These are phyloP conservation scores for Harlomillsia oculata DNA, from an alignment of 1,140 invertebrate species.

Conservation along the genomic window DNA sequence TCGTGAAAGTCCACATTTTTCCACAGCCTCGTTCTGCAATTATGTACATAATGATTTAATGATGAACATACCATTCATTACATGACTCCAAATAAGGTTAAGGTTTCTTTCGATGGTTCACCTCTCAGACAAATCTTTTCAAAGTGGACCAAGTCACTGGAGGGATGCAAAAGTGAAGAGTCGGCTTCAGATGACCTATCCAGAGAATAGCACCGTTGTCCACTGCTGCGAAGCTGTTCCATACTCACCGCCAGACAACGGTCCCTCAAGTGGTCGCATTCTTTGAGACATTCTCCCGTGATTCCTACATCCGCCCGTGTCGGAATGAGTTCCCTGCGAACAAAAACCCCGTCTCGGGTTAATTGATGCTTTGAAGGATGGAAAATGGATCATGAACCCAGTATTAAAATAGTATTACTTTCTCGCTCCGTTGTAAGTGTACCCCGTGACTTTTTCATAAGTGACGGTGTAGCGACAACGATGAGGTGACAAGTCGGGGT, in stretches of 20 bases:
- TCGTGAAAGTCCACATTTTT: conserved; percentile 46
- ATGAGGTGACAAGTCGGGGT: conserved; percentile 36
- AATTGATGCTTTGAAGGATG: too few relatives aligned
- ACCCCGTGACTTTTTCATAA: conserved; percentile 44
- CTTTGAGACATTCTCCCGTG: conserved; percentile 42
- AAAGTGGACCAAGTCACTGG: conserved; percentile 43
- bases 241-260: conserved; percentile 43
- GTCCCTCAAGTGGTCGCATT: conserved; percentile 42
- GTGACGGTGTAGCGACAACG: conserved; percentile 38
- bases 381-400: too few relatives aligned
- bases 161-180: conserved; percentile 38
- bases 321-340: conserved; percentile 38
- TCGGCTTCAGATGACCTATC: conserved; percentile 41
- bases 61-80: not conserved
- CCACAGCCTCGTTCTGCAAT: conserved; percentile 40
- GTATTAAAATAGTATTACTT: too few relatives aligned
- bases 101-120: conserved; percentile 25
- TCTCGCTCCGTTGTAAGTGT: conserved; percentile 37
- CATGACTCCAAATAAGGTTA: not conserved
- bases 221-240: conserved; percentile 39
- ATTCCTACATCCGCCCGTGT: conserved; percentile 41
- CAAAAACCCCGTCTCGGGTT: too few relatives aligned
- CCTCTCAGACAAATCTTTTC: conserved; percentile 46
- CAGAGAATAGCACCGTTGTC: conserved; percentile 42
- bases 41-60: not conserved